A percentile compares a stretch with the other conserved stretches of the same genome.
Conservation (phyloP, 2,888 invertebrate species). For the Kryphioiulus occultus region DNA sequence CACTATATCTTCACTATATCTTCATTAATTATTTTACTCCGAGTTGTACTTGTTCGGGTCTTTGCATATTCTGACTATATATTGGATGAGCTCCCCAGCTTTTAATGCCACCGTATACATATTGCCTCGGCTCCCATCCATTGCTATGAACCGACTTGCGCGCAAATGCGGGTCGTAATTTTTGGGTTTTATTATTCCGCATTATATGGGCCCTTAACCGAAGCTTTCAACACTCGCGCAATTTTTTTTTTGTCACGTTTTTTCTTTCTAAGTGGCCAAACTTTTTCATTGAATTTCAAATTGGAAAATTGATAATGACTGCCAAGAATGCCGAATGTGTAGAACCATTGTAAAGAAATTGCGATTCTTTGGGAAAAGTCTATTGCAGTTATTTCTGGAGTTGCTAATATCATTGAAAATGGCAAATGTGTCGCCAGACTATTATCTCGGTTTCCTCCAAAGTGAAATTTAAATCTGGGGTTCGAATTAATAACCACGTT, state of each 20-base stretch:
- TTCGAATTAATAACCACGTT: not conserved
- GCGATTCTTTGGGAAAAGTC: not conserved
- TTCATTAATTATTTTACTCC: slow-evolving; percentile 47
- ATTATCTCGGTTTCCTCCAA: not conserved
- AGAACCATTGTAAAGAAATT: not conserved
- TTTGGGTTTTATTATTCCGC: slow-evolving; percentile 37
- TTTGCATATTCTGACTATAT: slow-evolving; percentile 33
- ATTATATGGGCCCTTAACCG: slow-evolving; percentile 40
- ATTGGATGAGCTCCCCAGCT: slow-evolving; percentile 36
- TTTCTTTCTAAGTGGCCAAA: slow-evolving; percentile 17
- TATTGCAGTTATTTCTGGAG: not conserved
- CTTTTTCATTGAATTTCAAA: slow-evolving; percentile 1
- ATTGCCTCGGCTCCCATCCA: slow-evolving; percentile 22
- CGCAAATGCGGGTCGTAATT: slow-evolving; percentile 26
- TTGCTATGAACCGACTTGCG: not conserved
- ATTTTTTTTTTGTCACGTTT: slow-evolving; percentile 17
- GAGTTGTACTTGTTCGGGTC: not conserved
- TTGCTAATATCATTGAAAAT: not conserved
- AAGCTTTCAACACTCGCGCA: slow-evolving; percentile 24
- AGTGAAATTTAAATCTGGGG: not conserved
- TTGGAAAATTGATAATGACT: slow-evolving; percentile 37
- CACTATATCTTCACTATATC: slow-evolving; percentile 47
- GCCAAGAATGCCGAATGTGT: not conserved
- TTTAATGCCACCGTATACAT: slow-evolving; percentile 27
- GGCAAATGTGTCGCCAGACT: not conserved